Percentiles rank a stretch among this genome's conserved stretches.
Conservation (phyloP, 2,113 vertebrate species). For the Regulus satrapa region DNA sequence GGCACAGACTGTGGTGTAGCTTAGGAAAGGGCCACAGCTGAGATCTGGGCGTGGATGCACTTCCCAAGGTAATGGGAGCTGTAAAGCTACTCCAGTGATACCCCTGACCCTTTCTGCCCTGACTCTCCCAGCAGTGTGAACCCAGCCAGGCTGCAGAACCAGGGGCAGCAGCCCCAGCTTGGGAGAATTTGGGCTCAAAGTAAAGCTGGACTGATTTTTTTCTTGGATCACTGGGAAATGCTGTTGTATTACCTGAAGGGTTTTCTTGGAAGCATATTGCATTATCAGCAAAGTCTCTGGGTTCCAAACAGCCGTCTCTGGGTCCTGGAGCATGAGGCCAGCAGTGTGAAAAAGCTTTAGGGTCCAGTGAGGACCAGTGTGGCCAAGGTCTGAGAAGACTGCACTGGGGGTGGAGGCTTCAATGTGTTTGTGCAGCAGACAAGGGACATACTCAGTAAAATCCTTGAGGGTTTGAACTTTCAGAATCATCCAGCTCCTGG, state of each 20-base stretch:
- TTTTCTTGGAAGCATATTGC: not conserved
- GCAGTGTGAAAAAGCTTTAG: not conserved
- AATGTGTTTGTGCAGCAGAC: not conserved
- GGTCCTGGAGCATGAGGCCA: not conserved
- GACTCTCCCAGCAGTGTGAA: not conserved
- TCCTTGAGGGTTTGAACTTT: not conserved
- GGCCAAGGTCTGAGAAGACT: not conserved
- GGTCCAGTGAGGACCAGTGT: not conserved
- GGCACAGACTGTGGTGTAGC: not conserved
- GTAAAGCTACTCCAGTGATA: not conserved
- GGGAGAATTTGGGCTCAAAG: not conserved
- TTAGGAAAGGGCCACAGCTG: not conserved
- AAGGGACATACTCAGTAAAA: not conserved
- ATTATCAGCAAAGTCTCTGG: not conserved
- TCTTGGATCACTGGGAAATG: not conserved
- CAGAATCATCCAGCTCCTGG: not conserved
- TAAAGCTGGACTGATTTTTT: not conserved
- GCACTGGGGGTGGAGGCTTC: rapidly evolving
- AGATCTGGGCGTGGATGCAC: not conserved
- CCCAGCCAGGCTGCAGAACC: not conserved
- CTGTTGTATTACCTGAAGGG: not conserved
- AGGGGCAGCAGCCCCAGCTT: rapidly evolving
- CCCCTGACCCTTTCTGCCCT: not conserved
- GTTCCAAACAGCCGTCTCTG: not conserved
- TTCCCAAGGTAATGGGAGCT: not conserved